A percentile compares a stretch with the other conserved stretches of the same genome.
These are phyloP conservation scores for Plutella xylostella DNA, from an alignment of 2,888 invertebrate species.

Conservation along the genomic window DNA sequence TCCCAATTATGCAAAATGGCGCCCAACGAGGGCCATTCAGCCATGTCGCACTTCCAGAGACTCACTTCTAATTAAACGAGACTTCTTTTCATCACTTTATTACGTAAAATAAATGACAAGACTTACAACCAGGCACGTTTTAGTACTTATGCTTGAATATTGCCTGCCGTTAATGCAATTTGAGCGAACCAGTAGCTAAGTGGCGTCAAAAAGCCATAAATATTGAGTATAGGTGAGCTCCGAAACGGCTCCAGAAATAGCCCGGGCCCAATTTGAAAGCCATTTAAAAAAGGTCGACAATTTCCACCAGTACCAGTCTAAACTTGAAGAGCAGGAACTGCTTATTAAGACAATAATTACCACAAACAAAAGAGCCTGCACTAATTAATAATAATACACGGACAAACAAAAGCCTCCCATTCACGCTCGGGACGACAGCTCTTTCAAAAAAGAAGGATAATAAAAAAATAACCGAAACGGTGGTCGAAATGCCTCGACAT, in stretches of 20 bases:
- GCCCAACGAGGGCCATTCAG: slow-evolving; percentile 57
- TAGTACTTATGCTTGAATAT: slow-evolving; percentile 24
- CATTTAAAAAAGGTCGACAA: slow-evolving; percentile 51
- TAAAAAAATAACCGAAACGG: slow-evolving; percentile 55
- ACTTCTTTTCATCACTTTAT: slow-evolving; percentile 66
- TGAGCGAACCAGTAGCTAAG: too few species aligned
- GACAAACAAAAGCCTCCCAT: slow-evolving; percentile 64
- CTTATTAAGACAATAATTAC: slow-evolving; percentile 71
- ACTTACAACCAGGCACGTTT: slow-evolving; percentile 27
- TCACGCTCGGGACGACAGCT: slow-evolving; percentile 56
- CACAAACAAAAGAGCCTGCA: slow-evolving; percentile 64
- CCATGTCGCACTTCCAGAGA: slow-evolving; percentile 38
- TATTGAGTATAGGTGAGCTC: too few species aligned
- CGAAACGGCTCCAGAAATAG: slow-evolving; percentile 1
- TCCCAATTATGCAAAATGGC: slow-evolving; percentile 69
- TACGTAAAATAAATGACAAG: slow-evolving; percentile 57
- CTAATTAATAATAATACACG: slow-evolving; percentile 71
- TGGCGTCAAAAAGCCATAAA: too few species aligned
- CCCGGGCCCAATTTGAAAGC: slow-evolving; percentile 31
- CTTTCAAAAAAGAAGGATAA: slow-evolving; percentile 41
- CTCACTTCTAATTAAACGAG: slow-evolving; percentile 66
- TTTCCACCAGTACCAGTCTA: slow-evolving; percentile 45
- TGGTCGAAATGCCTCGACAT: slow-evolving; percentile 68
- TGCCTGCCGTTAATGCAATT: too few species aligned
- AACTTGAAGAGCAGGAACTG: slow-evolving; percentile 63